phyloP scores from a whole-genome alignment of 2,888 invertebrate genomes.

The Papilio demoleus region DNA sequence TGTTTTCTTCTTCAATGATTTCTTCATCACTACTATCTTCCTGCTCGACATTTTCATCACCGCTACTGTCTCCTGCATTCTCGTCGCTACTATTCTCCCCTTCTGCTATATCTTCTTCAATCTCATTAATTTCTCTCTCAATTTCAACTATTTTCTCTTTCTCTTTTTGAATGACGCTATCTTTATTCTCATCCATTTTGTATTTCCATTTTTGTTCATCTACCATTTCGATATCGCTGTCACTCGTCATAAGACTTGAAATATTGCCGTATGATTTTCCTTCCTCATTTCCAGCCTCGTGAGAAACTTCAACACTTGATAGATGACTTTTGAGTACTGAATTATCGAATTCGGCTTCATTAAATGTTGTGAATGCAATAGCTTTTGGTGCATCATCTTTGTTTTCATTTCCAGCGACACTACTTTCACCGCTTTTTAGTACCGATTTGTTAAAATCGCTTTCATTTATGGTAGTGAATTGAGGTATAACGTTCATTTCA shows the following conservation, averaged over 20 bases:
- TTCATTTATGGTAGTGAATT: conserved; percentile 50
- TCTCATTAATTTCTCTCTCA: conserved; percentile 74
- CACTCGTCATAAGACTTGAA: conserved; percentile 73
- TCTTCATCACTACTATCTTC: conserved; percentile 51
- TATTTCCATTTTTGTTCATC: conserved; percentile 49
- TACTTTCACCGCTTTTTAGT: conserved; percentile 61
- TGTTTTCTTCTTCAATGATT: conserved; percentile 45
- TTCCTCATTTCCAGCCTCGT: conserved; percentile 46
- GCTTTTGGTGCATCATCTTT: conserved; percentile 49
- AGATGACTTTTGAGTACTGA: conserved; percentile 64
- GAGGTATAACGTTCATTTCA: conserved; percentile 56
- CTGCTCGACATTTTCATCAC: conserved; percentile 43
- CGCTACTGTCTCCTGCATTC: conserved; percentile 45
- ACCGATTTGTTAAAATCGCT: conserved; percentile 1
- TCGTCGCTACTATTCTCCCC: conserved; percentile 52
- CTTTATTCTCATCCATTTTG: conserved; percentile 47
- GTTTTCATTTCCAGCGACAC: conserved; percentile 53
- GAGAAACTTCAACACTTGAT: conserved; percentile 58
- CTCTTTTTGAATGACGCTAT: conserved; percentile 66
- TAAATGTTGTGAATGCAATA: conserved; percentile 54
- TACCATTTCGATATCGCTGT: conserved; percentile 68
- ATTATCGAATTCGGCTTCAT: conserved; percentile 62
- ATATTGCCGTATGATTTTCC: conserved; percentile 34
- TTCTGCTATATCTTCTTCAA: conserved; percentile 71
- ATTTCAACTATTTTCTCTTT: conserved; percentile 74